Evolutionary conservation across 2,797 vertebrate species (phyloP).

Genomic region (Cyclura pinguis): DNA sequence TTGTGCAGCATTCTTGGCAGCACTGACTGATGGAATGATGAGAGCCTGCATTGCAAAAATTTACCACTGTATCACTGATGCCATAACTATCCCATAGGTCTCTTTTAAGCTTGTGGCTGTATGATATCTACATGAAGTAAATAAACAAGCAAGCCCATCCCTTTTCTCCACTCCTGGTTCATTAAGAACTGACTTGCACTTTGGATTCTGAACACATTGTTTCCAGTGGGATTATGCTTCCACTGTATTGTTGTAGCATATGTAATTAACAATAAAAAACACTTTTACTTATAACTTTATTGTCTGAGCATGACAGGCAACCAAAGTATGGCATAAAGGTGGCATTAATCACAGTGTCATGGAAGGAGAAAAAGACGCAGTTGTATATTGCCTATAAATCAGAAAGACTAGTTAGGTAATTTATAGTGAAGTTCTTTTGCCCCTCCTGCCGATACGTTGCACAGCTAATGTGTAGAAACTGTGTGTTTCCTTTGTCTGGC

Average conservation of each 20-base stretch:
- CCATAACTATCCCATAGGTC: not conserved
- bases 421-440: constrained; percentile 41
- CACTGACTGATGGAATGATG: too few relatives aligned
- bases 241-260: constrained; percentile 8
- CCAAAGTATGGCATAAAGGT: not conserved
- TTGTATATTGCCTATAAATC: constrained; percentile 1
- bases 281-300: constrained; percentile 10
- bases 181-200: not conserved
- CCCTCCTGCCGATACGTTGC: not conserved
- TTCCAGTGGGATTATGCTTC: not conserved
- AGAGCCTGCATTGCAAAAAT: too few relatives aligned
- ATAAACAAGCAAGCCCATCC: not conserved
- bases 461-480: constrained; percentile 51
- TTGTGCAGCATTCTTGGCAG: too few relatives aligned
- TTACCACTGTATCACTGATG: too few relatives aligned
- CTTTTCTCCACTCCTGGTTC: not conserved
- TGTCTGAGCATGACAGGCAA: constrained; percentile 7
- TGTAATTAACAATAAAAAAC: constrained; percentile 11
- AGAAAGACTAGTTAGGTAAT: constrained; percentile 45
- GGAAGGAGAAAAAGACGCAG: not conserved
- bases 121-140: constrained; percentile 1
- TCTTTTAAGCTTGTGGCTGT: not conserved
- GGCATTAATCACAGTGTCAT: not conserved
- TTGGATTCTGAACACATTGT: constrained; percentile 22
- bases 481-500: constrained; percentile 47